These are phyloP conservation scores for Empis livida DNA, from an alignment of 2,888 invertebrate species.

Conservation along the genomic window DNA sequence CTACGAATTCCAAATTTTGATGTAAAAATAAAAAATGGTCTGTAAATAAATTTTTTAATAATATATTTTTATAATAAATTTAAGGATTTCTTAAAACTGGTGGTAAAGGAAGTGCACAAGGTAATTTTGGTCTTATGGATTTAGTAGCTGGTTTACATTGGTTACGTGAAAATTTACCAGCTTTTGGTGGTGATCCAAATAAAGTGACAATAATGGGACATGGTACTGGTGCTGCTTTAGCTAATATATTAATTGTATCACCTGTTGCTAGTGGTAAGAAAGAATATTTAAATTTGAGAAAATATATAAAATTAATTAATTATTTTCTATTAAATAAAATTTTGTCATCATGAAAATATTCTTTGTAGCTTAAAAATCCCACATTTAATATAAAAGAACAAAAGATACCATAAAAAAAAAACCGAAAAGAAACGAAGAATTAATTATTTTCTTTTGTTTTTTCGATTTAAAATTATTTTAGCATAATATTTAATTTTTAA, in stretches of 20 bases:
- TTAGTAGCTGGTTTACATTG: constrained; percentile 91
- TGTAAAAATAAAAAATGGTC: no score
- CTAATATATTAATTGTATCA: constrained; percentile 90
- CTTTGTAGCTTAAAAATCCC: no score
- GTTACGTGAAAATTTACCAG: constrained; percentile 87
- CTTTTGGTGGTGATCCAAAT: constrained; percentile 90
- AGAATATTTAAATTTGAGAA: no score
- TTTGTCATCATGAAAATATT: no score
- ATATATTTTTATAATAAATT: constrained; percentile 4
- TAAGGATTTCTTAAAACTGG: constrained; percentile 83
- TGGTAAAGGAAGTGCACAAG: constrained; percentile 76
- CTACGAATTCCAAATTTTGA: no score
- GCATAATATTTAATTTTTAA: no score
- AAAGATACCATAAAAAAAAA: background rate
- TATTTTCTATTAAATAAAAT: no score
- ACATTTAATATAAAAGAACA: background rate
- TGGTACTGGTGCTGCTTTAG: constrained; percentile 90
- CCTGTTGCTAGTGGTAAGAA: constrained; percentile 81
- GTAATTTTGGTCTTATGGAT: constrained; percentile 86
- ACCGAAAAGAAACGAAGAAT: background rate
- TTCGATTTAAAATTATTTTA: background rate
- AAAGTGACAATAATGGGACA: constrained; percentile 91
- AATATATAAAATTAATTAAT: no score
- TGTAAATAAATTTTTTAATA: background rate
- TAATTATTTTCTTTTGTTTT: background rate